Percentiles rank a stretch among this genome's conserved stretches.
Evolutionary conservation across 2,888 invertebrate genomes (phyloP).

Genomic region (Mesorhabditis sp.): DNA sequence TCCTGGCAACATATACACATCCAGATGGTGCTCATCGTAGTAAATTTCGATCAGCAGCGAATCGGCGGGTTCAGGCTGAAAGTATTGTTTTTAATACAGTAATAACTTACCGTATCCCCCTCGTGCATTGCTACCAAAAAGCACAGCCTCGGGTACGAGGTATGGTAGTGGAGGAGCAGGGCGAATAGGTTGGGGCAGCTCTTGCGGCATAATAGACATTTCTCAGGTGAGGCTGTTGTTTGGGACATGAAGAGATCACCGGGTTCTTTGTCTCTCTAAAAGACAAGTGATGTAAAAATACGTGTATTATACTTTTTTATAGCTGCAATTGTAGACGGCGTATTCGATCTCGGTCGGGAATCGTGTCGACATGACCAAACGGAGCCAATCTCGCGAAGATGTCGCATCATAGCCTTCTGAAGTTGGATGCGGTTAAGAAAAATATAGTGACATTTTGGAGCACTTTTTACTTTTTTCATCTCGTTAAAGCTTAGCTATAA

Average conservation of each 20-base stretch:
- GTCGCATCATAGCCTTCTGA: too few relatives aligned
- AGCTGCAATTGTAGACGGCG: neutral
- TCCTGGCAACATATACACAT: too few relatives aligned
- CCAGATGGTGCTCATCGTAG: too few relatives aligned
- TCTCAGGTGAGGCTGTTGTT: neutral
- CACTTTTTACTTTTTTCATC: neutral
- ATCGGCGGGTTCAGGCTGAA: too few relatives aligned
- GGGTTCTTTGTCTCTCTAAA: neutral
- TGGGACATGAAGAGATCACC: neutral
- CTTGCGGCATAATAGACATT: neutral
- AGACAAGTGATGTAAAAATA: neutral
- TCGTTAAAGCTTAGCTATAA: neutral
- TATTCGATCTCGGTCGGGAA: neutral
- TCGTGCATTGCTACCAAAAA: too few relatives aligned
- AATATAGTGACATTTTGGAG: too few relatives aligned
- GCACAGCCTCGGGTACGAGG: constrained; percentile 12
- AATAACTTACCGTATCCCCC: too few relatives aligned
- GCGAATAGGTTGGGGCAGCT: constrained; percentile 6
- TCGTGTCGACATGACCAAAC: neutral
- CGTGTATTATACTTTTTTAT: neutral
- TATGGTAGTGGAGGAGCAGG: constrained; percentile 17
- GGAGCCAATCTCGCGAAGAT: neutral
- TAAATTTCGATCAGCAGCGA: too few relatives aligned
- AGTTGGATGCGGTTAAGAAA: too few relatives aligned
- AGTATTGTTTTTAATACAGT: too few relatives aligned